Conservation (phyloP, 2,113 vertebrate genomes). For the Pelmatolapia mariae region DNA sequence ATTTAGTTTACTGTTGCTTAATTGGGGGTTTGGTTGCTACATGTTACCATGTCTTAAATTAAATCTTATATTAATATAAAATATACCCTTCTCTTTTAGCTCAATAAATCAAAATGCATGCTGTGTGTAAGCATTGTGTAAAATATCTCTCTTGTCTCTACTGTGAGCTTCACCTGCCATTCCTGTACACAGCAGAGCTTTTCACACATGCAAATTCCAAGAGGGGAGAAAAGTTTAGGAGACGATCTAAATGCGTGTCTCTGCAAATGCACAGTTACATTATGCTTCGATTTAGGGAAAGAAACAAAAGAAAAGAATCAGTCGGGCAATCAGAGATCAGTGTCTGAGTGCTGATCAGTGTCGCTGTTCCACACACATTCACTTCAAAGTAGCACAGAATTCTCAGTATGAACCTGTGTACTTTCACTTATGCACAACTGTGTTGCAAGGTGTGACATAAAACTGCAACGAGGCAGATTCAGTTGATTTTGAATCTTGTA, state of each 20-base stretch:
- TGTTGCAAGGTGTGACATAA: background rate
- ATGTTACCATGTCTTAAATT: background rate
- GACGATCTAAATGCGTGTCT: background rate
- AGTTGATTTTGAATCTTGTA: background rate
- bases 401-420: background rate
- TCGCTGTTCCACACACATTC: background rate
- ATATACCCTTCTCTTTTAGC: background rate
- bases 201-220: background rate
- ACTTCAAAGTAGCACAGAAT: background rate
- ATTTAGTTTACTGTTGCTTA: background rate
- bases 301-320: background rate
- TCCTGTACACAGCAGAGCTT: background rate
- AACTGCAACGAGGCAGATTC: background rate
- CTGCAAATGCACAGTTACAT: background rate
- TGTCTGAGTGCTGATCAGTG: background rate
- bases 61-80: background rate
- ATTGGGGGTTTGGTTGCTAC: background rate
- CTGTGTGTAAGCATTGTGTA: background rate
- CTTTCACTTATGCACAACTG: background rate
- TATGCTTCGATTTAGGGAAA: background rate
- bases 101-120: background rate
- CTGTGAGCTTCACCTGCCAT: background rate
- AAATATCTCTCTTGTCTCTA: background rate
- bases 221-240: background rate
- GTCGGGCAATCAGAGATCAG: background rate